These are phyloP conservation scores for Drosophila athabasca DNA, from an alignment of 1,140 invertebrate species.

Conservation along the genomic window DNA sequence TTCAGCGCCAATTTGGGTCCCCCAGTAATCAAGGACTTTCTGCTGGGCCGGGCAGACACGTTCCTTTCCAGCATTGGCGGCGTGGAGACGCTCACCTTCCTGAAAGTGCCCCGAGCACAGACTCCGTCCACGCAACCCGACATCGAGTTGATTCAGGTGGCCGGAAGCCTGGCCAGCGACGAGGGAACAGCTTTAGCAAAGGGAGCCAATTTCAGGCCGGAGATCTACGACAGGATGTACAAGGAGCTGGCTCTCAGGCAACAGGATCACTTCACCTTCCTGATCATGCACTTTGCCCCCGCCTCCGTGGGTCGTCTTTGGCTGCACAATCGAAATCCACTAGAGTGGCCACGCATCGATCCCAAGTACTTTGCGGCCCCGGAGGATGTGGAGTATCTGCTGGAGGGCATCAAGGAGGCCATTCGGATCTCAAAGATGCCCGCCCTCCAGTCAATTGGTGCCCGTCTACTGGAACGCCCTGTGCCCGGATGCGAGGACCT, in stretches of 20 bases:
- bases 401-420: constrained; percentile 88
- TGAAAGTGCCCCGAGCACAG: constrained; percentile 86
- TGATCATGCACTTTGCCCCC: constrained; percentile 90
- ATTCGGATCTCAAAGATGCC: constrained; percentile 86
- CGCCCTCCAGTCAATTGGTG: constrained; percentile 85
- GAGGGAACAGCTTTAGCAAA: constrained; percentile 86
- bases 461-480: constrained; percentile 85
- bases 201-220: constrained; percentile 85
- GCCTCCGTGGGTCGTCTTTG: constrained; percentile 89
- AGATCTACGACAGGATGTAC: constrained; percentile 86
- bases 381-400: constrained; percentile 87
- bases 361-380: constrained; percentile 89
- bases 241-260: constrained; percentile 84
- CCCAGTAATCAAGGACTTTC: constrained; percentile 43
- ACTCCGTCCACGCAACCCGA: constrained; percentile 85
- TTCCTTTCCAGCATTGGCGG: constrained; percentile 84
- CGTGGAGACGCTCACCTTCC: constrained; percentile 88
- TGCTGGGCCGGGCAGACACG: constrained; percentile 60
- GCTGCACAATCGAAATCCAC: constrained; percentile 89
- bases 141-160: constrained; percentile 86
- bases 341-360: constrained; percentile 89
- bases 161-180: constrained; percentile 86
- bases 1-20: constrained; percentile 80
- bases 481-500: constrained; percentile 86
- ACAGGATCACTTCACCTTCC: constrained; percentile 87